Base-by-base conservation (phyloP, 2,888 invertebrate genomes). In the Lepidonotus clava region DNA sequence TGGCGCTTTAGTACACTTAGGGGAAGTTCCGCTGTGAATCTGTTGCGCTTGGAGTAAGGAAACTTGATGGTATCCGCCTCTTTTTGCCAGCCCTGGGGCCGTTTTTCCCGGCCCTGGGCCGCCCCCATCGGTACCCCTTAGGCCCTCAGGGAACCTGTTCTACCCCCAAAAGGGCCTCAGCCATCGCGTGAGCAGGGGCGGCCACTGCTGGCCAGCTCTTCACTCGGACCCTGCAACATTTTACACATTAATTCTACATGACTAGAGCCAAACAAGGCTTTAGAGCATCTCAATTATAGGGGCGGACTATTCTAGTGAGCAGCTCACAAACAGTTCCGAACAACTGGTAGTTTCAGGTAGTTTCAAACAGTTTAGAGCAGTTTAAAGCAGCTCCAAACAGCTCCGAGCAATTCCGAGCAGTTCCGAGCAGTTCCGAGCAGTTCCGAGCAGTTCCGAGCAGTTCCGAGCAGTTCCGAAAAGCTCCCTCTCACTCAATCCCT, bases 241-340 rank as follows among this genome's bases (percentile, higher is more conserved):
- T 61, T 71, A 71, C 71, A 71, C 71, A 71, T 71, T 71, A 71
- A 71, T 71, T 71, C 71, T 71, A 71, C 71, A 71, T 71, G 71
- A 18, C 36, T 21, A 38, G 14, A 14, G 36, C 71, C 71, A 71
- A 71, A 71, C 71, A 71, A 71, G 18, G 38, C 71, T 11, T 38
- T 34, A 18, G 38, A 71, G 21, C 71, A 71, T 71, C 38, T 71
- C 71, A 71, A 71, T 71, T 38, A 71, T 71, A 2, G 34, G 4
- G 46, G 46, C 46, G 8, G 18, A 18, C 46, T n/a, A n/a, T n/a
- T n/a, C n/a, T n/a, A n/a, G n/a, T n/a, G n/a, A n/a, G n/a, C n/a
- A n/a, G n/a, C n/a, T n/a, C n/a, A n/a, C n/a, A n/a, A n/a, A n/a
- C n/a, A n/a, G n/a, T n/a, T n/a, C n/a, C n/a, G n/a, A n/a, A n/a